These are phyloP conservation scores for Drosophila flavopinicola DNA, from an alignment of 2,888 invertebrate species.

Conservation along the genomic window DNA sequence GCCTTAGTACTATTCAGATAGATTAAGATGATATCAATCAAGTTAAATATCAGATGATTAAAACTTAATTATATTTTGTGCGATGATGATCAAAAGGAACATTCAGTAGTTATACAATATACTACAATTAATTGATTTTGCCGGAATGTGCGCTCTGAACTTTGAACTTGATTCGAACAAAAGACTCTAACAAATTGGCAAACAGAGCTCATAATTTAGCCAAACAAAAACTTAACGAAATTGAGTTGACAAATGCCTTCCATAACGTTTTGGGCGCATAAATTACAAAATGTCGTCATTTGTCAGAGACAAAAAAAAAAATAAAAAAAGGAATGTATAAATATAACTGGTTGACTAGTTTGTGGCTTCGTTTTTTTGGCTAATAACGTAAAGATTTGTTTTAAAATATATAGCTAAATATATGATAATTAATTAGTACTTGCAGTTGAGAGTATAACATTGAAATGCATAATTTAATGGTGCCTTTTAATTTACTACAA, in stretches of 20 bases:
- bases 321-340: no score
- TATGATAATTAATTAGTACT: background rate
- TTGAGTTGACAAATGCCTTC: conserved; percentile 28
- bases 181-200: conserved; percentile 21
- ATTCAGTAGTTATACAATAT: background rate
- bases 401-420: conserved; percentile 6
- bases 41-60: no score
- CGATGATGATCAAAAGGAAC: background rate
- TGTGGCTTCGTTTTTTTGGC: conserved; percentile 1
- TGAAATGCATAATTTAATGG: background rate
- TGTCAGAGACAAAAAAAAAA: conserved; percentile 5
- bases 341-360: conserved; percentile 32
- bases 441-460: no score
- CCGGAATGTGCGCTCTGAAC: conserved; percentile 19
- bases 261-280: conserved; percentile 24
- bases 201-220: conserved; percentile 20
- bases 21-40: no score
- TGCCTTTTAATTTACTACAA: background rate
- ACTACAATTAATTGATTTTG: background rate
- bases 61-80: no score
- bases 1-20: no score
- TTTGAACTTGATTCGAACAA: conserved; percentile 51
- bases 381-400: conserved; percentile 30
- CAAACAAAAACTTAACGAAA: conserved; percentile 15
- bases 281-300: conserved; percentile 48